These are phyloP conservation scores for Acronicta alni DNA, from an alignment of 2,888 invertebrate genomes.

Conservation along the genomic window DNA sequence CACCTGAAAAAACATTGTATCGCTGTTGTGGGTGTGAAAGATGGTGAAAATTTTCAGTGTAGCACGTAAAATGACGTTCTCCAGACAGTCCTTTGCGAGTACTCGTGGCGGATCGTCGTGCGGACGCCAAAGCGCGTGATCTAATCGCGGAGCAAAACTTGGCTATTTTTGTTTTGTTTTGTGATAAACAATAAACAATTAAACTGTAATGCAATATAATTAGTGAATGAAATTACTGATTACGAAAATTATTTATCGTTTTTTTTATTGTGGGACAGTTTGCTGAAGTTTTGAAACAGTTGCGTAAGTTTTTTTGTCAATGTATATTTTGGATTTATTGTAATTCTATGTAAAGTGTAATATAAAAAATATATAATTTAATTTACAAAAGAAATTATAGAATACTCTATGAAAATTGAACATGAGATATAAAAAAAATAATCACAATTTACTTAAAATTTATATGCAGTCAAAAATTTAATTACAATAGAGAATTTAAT, in stretches of 20 bases:
- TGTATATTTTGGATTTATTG: background rate
- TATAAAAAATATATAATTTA: too few species aligned
- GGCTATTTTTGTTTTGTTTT: slow-evolving; percentile 7
- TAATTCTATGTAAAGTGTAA: background rate
- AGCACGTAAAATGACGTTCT: slow-evolving; percentile 14
- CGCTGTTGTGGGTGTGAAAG: slow-evolving; percentile 14
- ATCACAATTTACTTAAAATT: too few species aligned
- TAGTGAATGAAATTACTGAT: slow-evolving; percentile 11
- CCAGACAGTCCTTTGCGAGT: slow-evolving; percentile 34
- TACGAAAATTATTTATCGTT: background rate
- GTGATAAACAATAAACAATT: background rate
- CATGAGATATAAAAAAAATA: too few species aligned
- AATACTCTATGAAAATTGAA: too few species aligned
- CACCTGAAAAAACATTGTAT: slow-evolving; percentile 38
- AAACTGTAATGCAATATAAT: background rate
- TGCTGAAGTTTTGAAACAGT: slow-evolving; percentile 15
- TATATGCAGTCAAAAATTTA: too few species aligned
- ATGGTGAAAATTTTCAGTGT: slow-evolving; percentile 34
- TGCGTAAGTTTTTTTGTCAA: slow-evolving; percentile 24
- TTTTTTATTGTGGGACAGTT: slow-evolving; percentile 13
- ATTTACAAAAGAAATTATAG: background rate
- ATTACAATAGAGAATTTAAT: too few species aligned
- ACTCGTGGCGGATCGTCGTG: slow-evolving; percentile 32
- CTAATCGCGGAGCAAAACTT: slow-evolving; percentile 18
- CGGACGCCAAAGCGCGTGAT: slow-evolving; percentile 1